Base-by-base conservation (phyloP, 2,797 vertebrate genomes). In the Clangula hyemalis region DNA sequence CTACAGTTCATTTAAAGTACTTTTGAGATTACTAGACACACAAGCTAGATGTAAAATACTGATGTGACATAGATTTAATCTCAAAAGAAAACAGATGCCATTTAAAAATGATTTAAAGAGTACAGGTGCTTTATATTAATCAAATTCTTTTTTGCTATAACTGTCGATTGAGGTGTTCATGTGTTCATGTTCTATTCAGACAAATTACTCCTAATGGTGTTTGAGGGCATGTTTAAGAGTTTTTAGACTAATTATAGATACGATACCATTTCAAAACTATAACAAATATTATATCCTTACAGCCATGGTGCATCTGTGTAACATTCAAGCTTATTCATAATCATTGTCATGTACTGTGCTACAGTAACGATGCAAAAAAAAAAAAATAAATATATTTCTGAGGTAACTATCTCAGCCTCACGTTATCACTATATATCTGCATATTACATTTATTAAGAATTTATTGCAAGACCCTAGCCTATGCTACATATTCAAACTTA, bases 61-160 rank as follows among this genome's bases (percentile, higher is more conserved):
- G 77, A 87, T 93, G 71, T 25, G 88, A 77, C 80, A 85, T 20
- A 95, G 80, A 95, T 96, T 54, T 90, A 85, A 93, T 94, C 93
- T 93, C 45, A 3, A 72, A 90, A 83, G 49, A 83, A 97, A 94
- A 72, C 77, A 92, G 65, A 80, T 90, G 72, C 90, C 91, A 95
- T 94, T 94, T 94, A 69, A 92, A 74, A 89, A 80, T 90, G 7
- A 95, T 94, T 94, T 94, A 96, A 94, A 74, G 71, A 17, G 3
- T 62, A 74, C 88, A 96, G 89, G 89, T 95, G 93, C 78, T 91
- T 95, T 95, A 69, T 93, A 91, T 96, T 89, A 95, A 95, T 94
- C 91, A 95, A 90, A 84, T 74, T 69, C 38, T 91, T 80, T 80
- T 80, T 82, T 83, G 64, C 75, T 94, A 87, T 53, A 89, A 64